Evolutionary conservation across 2,888 invertebrate genomes (phyloP).

Genomic region (Xanthostigma xanthostigma): DNA sequence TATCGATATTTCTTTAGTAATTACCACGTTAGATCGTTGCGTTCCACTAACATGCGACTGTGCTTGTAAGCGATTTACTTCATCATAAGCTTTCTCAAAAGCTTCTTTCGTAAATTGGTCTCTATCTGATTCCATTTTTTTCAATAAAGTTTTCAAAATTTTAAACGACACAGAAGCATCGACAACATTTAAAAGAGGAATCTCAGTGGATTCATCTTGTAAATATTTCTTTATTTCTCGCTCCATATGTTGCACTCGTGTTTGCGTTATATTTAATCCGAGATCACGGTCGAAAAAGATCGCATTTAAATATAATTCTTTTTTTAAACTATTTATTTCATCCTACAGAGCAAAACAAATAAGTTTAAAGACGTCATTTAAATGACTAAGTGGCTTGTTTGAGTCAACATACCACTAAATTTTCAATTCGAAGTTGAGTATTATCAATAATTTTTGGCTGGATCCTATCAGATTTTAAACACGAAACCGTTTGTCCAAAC

Average conservation of each 20-base stretch:
- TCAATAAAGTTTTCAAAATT: conserved; percentile 23
- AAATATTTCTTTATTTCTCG: no score
- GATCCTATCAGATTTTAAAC: conserved; percentile 13
- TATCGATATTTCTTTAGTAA: no score
- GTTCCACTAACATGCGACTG: no score
- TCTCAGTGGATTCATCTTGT: conserved; percentile 15
- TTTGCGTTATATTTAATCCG: conserved; percentile 20
- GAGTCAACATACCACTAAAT: conserved; percentile 14
- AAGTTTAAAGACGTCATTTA: no score
- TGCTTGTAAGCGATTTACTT: not conserved
- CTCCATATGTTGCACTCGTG: conserved; percentile 23
- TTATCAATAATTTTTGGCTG: conserved; percentile 14
- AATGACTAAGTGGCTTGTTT: no score
- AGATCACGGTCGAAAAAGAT: conserved; percentile 25
- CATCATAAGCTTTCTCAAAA: not conserved
- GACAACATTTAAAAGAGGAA: conserved; percentile 23
- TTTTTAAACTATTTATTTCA: conserved; percentile 20
- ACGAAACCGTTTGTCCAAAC: conserved; percentile 21
- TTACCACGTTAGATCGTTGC: no score
- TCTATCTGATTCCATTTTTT: conserved; percentile 17
- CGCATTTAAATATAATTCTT: conserved; percentile 23
- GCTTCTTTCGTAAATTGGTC: conserved; percentile 4
- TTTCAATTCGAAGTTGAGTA: conserved; percentile 16
- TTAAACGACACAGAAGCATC: conserved; percentile 23
- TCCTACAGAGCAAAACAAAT: conserved; percentile 13